Base-by-base conservation (phyloP, 2,888 invertebrate species). In the Tinea semifulvella region DNA sequence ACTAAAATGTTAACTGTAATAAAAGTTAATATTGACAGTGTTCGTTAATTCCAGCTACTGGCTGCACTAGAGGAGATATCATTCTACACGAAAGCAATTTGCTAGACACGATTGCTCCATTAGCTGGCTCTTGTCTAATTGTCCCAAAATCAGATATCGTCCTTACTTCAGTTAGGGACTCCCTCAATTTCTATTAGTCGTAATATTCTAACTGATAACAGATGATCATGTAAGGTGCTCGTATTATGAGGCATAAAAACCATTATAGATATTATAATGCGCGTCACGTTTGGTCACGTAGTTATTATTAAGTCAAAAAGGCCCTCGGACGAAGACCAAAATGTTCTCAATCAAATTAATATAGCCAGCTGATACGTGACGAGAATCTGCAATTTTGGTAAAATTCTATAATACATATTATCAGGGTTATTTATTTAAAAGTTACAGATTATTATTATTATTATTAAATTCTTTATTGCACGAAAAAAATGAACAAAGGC, bases 361-460 rank as follows among this genome's bases (percentile, higher is more conserved):
- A n/a, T 27, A 11, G 31, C 26, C 44, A 20, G 18, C 20, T 11
- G 13, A n/a, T 42, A 42, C 42, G 42, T 46, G 47, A 31, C 44
- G 20, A 22, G 40, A 31, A 44, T 42, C 11, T 16, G 16, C 27
- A n/a, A 5, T 17, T 17, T 31, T 31, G 6, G 31, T 31, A 31
- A 31, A n/a, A 31, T 31, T 31, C 13, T 6, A 35, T 35, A 35
- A 35, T 22, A 26, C 17, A 16, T 17, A 25, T 42, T 40, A 25
- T 42, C 26, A 10, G 26, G 42, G 13, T 22, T 55, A 50, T 48
- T 49, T 52, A 55, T 4, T 31, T 14, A 31, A 22, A 31, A 13
- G 13, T 31, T 31, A 4, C 13, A 13, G 6, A 31, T 31, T 22
- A 5, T 18, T 2, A 18, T 39, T 19, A 18, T 19, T 2, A 14